Base-by-base conservation (phyloP, 2,113 vertebrate genomes). In the Pleuronectes platessa region DNA sequence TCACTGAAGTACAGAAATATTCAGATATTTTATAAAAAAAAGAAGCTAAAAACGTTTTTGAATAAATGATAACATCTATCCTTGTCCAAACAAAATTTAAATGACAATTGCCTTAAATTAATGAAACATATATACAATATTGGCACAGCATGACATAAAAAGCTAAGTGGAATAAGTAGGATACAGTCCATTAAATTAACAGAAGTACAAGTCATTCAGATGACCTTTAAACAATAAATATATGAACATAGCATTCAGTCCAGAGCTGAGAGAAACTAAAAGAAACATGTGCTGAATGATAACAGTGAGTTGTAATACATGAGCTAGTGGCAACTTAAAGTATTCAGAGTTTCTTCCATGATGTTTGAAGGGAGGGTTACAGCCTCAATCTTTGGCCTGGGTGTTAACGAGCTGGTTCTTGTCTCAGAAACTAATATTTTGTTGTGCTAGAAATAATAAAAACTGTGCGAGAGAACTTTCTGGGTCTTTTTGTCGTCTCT, bases 81-180 rank as follows among this genome's bases (percentile, higher is more conserved):
- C 47, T 5, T 40, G 17, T 47, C 12, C 27, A 49, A 65, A 79
- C 60, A 74, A 62, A 64, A 67, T 60, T 40, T 4, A 61, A 70
- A 5, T 69, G 42, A 66, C 14, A 56, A 78, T 27, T 35, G 8
- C 8, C 14, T 76, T 62, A 35, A 80, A 76, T 40, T 13, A 47
- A 78, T 47, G 18, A 71, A 42, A 66, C 69, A 63, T 20, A 63
- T 20, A 37, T 21, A 80, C 42, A 86, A 61, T 15, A 88, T 88
- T 92, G 90, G 90, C 90, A 90, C 78, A 17, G 64, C 13, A 70
- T 75, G 54, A 70, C 60, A 77, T 70, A 71, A 80, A 83, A 81
- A 81, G 61, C 56, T 24, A 65, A 8, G 27, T 73, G 55, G 70
- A 76, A 61, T 63, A 76, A 60, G n/a, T 6, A 79, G 40, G 51